A percentile compares a stretch with the other conserved stretches of the same genome.
Evolutionary conservation across 2,797 vertebrate genomes (phyloP).

Genomic region (Chaunax sp.): DNA sequence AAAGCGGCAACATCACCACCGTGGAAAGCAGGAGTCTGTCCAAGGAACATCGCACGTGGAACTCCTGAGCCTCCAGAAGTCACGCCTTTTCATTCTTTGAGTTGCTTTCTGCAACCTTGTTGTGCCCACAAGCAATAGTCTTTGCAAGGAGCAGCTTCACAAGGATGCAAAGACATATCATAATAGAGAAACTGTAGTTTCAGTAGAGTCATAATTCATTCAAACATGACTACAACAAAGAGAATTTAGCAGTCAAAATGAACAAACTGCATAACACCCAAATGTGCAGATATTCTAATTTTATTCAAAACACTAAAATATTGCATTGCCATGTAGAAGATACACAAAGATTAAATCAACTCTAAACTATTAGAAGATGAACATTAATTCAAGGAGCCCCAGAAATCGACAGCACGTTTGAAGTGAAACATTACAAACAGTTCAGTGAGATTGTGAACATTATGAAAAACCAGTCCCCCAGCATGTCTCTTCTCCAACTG

Average conservation of each 20-base stretch:
- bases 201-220: no score
- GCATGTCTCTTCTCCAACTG: no score
- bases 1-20: conserved; percentile 60
- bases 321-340: neutral
- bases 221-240: neutral
- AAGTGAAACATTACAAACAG: no score
- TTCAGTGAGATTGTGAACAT: no score
- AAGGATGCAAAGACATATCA: conserved; percentile 53
- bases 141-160: conserved; percentile 59
- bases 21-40: conserved; percentile 81
- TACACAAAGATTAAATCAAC: no score
- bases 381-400: neutral
- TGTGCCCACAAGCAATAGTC: conserved; percentile 64
- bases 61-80: conserved; percentile 72
- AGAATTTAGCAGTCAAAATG: neutral
- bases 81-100: conserved; percentile 82
- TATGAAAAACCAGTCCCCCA: no score
- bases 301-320: conserved; percentile 46
- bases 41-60: conserved; percentile 85
- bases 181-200: no score
- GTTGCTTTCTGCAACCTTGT: conserved; percentile 77
- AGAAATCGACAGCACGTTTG: neutral
- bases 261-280: neutral
- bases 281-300: neutral
- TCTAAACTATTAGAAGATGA: no score